Evolutionary conservation across 2,113 vertebrate species (phyloP), one percentile per base, ranked within the genome.

Genomic region (Isichthys henryi): DNA sequence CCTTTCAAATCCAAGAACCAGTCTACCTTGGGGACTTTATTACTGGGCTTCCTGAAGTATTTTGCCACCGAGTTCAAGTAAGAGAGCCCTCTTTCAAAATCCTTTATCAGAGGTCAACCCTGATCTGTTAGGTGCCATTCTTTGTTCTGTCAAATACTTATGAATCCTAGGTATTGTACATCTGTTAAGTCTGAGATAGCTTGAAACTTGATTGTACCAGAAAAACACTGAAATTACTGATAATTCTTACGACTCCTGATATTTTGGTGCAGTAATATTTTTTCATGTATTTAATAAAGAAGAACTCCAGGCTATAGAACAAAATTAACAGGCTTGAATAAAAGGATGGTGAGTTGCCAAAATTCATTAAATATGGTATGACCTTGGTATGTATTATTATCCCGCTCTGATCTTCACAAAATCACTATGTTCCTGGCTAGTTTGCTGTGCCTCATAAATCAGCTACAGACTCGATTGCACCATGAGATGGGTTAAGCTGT

Each of bases 11-110:
- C 98, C 88, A 96, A 95, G 94, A 99, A 99, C 92, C 93, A 94
- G 90, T 97, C 97, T 21, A 96, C 95, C 89, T 95, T 99, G 91
- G 98, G 97, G 89, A 96, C 98, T 83, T 95, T 99, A 89, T 93
- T 99, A 86, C 90, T 97, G 93, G 98, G 97, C 91, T 99, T 99
- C 95, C 96, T 99, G 91, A 97, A 95, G 94, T 99, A 99, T 91
- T 99, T 98, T 93, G 95, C 97, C 90, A 96, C 95, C 87, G 94
- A 96, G 92, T 99, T 99, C 97, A 98, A 97, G 98, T 98, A 96
- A 96, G 95, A 95, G 92, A 89, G 5, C 11, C 53, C 10, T 35
- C 49, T 21, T 62, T 45, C 6, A 23, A 31, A 88, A 31, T 56
- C 35, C 56, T 52, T 27, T 56, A 8, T 15, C 13, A 86, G 27